phyloP scores from a whole-genome alignment of 2,888 invertebrate species.

The Lamproptera curius region DNA sequence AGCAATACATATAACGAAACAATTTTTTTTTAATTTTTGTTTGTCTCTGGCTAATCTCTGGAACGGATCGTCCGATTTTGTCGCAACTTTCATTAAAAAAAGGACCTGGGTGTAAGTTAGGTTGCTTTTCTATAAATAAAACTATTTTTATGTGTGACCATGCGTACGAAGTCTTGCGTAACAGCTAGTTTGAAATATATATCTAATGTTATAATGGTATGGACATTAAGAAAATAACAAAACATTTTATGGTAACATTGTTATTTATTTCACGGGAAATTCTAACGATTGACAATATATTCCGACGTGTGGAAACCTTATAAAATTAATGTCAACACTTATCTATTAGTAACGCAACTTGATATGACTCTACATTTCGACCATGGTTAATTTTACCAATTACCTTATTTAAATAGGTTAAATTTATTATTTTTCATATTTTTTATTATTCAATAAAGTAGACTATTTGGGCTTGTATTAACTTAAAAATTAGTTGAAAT shows the following conservation, averaged over 20 bases:
- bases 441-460: neutral
- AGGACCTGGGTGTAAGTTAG: no score
- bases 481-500: conserved; percentile 3
- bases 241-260: conserved; percentile 65
- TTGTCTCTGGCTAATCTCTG: no score
- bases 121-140: no score
- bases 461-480: conserved; percentile 6
- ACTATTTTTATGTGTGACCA: no score
- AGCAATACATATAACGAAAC: no score
- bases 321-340: conserved; percentile 75
- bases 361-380: conserved; percentile 66
- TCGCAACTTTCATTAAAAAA: no score
- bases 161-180: no score
- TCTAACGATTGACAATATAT: conserved; percentile 74
- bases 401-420: neutral
- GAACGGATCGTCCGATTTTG: no score
- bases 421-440: neutral
- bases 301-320: conserved; percentile 63
- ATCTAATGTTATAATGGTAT: no score
- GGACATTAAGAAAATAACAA: no score
- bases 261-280: conserved; percentile 75
- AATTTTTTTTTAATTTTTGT: no score
- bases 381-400: conserved; percentile 31
- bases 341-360: conserved; percentile 60
- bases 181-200: no score